Percentiles rank a stretch among this genome's conserved stretches.
phyloP scores from a whole-genome alignment of 64 coral and sea anemone genomes.

The Cladopsammia gracilis region DNA sequence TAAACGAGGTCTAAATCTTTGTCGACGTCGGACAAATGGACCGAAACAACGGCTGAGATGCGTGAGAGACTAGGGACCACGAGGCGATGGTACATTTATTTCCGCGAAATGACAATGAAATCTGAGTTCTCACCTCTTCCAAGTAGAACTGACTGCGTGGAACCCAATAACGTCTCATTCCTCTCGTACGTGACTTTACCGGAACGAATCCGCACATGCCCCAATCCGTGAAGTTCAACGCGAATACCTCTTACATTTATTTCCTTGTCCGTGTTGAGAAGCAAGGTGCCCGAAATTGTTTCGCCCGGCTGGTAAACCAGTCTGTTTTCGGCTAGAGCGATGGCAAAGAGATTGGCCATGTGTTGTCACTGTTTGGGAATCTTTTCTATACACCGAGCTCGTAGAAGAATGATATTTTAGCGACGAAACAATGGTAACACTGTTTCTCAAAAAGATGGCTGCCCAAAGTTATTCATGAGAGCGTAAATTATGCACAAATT shows the following conservation, averaged over 20 bases:
- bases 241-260: conserved; percentile 8
- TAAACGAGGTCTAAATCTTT: no score
- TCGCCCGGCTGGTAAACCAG: conserved; percentile 26
- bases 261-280: conserved; percentile 35
- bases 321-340: conserved; percentile 23
- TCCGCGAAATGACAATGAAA: no score
- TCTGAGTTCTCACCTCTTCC: conserved; percentile 18
- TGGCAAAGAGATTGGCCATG: conserved; percentile 29
- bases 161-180: neutral
- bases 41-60: no score
- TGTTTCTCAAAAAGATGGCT: neutral
- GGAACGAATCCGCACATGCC: conserved; percentile 31
- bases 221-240: conserved; percentile 22
- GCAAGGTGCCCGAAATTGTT: conserved; percentile 16
- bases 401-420: no score
- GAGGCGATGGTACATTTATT: no score
- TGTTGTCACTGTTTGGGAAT: neutral
- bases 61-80: no score
- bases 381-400: no score
- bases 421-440: neutral
- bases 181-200: conserved; percentile 37
- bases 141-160: neutral
- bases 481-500: no score
- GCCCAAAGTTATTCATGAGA: neutral
- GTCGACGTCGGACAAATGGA: no score